Evolutionary conservation across 92 coral and sea anemone genomes (phyloP).

Genomic region (Zoanthus sociatus): DNA sequence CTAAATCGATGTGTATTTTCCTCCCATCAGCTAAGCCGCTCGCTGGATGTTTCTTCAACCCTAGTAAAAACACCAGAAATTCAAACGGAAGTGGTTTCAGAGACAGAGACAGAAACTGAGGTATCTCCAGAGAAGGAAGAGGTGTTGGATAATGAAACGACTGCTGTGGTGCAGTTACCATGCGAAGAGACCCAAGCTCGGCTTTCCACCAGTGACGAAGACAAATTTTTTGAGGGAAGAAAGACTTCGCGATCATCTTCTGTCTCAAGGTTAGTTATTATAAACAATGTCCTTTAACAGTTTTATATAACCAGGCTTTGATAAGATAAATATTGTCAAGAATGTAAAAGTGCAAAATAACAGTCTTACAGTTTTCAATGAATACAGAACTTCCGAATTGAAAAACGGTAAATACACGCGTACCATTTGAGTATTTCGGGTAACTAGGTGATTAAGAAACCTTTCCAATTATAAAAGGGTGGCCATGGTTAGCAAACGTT

Average conservation of each 20-base stretch:
- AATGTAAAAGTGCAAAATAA: no score
- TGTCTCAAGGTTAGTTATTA: conserved; percentile 24
- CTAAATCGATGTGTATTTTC: not conserved
- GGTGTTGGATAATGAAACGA: not conserved
- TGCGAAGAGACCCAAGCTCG: conserved; percentile 1
- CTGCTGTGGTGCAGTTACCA: not conserved
- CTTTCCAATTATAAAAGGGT: no score
- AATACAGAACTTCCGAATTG: no score
- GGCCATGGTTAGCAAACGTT: no score
- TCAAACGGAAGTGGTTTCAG: conserved; percentile 58
- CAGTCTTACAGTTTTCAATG: no score
- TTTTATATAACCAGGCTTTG: no score
- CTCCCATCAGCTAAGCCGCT: conserved; percentile 54
- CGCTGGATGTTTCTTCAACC: conserved; percentile 56
- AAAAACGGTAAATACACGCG: no score
- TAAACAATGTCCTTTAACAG: not conserved
- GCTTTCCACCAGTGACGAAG: conserved; percentile 40
- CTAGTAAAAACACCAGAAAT: conserved; percentile 44
- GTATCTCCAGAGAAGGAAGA: conserved; percentile 48
- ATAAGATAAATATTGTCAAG: no score
- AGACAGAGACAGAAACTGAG: conserved; percentile 57
- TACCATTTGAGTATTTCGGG: no score
- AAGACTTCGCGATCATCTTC: conserved; percentile 39
- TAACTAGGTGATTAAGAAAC: no score
- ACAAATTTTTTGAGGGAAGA: conserved; percentile 19